A percentile compares a stretch with the other conserved stretches of the same genome.
phyloP scores from a whole-genome alignment of 2,888 invertebrate genomes.

The Trissolcus japonicus region DNA sequence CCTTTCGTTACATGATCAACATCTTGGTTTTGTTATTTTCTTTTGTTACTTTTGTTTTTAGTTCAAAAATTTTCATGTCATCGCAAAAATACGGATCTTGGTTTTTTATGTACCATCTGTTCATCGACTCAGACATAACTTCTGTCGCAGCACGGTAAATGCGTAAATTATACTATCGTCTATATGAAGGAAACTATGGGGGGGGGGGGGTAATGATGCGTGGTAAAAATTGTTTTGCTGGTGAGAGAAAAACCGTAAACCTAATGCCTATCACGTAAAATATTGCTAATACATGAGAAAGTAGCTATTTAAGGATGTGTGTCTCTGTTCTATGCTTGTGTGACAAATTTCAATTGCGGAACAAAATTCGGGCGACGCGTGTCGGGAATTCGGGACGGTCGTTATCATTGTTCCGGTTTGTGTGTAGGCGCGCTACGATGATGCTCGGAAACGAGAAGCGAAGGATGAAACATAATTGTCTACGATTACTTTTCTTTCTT shows the following conservation, averaged over 20 bases:
- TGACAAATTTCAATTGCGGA: constrained; percentile 41
- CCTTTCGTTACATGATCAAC: constrained; percentile 7
- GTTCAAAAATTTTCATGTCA: constrained; percentile 2
- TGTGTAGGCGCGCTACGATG: constrained; percentile 60
- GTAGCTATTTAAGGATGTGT: constrained; percentile 51
- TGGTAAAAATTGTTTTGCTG: constrained; percentile 57
- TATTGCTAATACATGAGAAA: constrained; percentile 63
- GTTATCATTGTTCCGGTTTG: constrained; percentile 56
- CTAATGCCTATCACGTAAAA: constrained; percentile 64
- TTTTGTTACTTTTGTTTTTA: constrained; percentile 5
- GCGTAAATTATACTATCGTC: constrained; percentile 66
- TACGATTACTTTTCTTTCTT: constrained; percentile 36
- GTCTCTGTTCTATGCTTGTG: constrained; percentile 57
- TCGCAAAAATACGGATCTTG: constrained; percentile 52
- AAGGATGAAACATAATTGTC: constrained; percentile 58
- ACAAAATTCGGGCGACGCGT: constrained; percentile 47
- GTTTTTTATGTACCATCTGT: constrained; percentile 45
- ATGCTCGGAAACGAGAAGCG: constrained; percentile 62
- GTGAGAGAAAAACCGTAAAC: constrained; percentile 60
- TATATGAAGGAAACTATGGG: constrained; percentile 69
- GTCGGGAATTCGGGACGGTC: constrained; percentile 51
- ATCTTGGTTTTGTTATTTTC: neutral
- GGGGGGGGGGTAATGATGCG: constrained; percentile 64
- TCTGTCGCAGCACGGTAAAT: constrained; percentile 53
- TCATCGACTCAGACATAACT: constrained; percentile 50